These are phyloP conservation scores for Campoplex nolae DNA, from an alignment of 2,888 invertebrate species.

Conservation along the genomic window DNA sequence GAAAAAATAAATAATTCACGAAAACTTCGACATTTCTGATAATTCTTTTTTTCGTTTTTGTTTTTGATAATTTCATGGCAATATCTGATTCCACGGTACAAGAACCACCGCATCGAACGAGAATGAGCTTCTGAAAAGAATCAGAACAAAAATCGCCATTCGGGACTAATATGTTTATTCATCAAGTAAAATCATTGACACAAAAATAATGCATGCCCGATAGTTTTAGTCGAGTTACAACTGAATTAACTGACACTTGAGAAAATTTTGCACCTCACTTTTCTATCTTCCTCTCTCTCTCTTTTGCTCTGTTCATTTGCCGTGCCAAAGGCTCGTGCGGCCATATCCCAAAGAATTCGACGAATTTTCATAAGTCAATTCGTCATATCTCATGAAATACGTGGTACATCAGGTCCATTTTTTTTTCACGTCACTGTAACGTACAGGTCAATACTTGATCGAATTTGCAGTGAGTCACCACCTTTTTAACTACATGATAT, in stretches of 20 bases:
- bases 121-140: not conserved
- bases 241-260: not conserved
- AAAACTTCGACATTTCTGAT: not conserved
- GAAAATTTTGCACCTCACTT: too few species aligned
- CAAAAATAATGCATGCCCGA: not conserved
- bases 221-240: not conserved
- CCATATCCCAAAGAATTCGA: too few species aligned
- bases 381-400: too few species aligned
- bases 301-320: too few species aligned
- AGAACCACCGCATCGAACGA: not conserved
- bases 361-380: too few species aligned
- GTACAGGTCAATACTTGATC: too few species aligned
- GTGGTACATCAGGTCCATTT: too few species aligned
- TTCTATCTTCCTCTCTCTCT: too few species aligned
- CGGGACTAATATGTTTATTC: not conserved
- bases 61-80: not conserved
- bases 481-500: too few species aligned
- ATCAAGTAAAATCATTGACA: not conserved
- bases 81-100: not conserved
- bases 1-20: not conserved
- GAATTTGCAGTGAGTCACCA: too few species aligned
- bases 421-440: too few species aligned
- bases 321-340: too few species aligned
- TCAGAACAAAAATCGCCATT: not conserved
- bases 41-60: not conserved